These are phyloP conservation scores for Pseudomugil gertrudae DNA, from an alignment of 2,797 vertebrate species.

Conservation along the genomic window DNA sequence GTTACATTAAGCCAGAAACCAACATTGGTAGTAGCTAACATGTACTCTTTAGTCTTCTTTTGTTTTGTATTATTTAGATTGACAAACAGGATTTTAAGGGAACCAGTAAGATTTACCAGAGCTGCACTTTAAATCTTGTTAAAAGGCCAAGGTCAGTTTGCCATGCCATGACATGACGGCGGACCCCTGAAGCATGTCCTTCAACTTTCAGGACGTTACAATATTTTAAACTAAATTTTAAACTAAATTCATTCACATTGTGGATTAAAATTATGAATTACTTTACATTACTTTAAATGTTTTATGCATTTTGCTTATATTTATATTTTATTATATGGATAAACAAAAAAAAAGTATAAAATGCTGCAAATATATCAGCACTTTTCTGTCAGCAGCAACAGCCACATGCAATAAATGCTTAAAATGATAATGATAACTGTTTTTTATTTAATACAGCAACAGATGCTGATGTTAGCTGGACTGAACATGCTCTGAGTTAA, in stretches of 20 bases:
- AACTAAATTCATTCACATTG: not conserved
- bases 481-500: not conserved
- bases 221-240: not conserved
- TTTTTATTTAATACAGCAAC: not conserved
- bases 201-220: not conserved
- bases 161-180: slow-evolving; percentile 22
- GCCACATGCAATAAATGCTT: not conserved
- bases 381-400: not conserved
- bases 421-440: not conserved
- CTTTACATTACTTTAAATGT: not conserved
- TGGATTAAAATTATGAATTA: not conserved
- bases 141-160: slow-evolving; percentile 41
- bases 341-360: not conserved
- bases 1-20: not conserved
- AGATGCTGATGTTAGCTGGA: not conserved
- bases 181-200: not conserved
- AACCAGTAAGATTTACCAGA: not conserved
- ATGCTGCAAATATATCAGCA: not conserved
- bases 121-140: not conserved
- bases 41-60: not conserved
- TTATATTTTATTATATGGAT: not conserved
- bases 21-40: not conserved
- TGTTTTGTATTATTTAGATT: not conserved
- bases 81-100: not conserved
- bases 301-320: not conserved